Conservation (phyloP, 2,113 vertebrate species). For the Lasiurus cinereus region DNA sequence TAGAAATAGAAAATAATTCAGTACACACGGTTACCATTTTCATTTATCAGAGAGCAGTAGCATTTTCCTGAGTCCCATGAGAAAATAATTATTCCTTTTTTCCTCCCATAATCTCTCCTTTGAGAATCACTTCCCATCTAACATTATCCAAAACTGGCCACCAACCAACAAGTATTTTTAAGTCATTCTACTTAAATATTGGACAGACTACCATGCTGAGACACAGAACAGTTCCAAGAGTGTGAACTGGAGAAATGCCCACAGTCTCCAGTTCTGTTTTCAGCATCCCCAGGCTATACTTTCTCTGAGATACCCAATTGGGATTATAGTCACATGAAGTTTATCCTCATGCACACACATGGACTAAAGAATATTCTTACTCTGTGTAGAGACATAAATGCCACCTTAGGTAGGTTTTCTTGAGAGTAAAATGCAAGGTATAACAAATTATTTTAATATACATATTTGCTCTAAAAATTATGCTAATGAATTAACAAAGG, state of each 20-base stretch:
- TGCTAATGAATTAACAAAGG: conserved; percentile 26
- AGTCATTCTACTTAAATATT: conserved; percentile 14
- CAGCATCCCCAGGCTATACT: neutral
- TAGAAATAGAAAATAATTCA: conserved; percentile 16
- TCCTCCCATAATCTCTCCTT: conserved; percentile 4
- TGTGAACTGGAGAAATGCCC: conserved; percentile 7
- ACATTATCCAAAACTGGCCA: conserved; percentile 51
- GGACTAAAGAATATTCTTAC: neutral
- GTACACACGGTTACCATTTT: conserved; percentile 32
- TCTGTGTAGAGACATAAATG: neutral
- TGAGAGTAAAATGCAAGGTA: neutral
- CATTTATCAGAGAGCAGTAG: conserved; percentile 26
- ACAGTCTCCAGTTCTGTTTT: neutral
- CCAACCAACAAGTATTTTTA: conserved; percentile 65
- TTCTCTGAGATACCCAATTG: neutral
- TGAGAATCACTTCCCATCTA: conserved; percentile 53
- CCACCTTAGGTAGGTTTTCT: neutral
- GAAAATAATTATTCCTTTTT: conserved; percentile 54
- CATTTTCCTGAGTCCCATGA: conserved; percentile 25
- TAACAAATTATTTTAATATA: neutral
- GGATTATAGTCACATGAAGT: neutral
- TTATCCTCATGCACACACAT: neutral
- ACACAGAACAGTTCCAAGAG: conserved; percentile 6
- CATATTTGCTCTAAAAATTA: neutral
- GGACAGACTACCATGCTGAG: neutral